These are phyloP conservation scores for Castor canadensis DNA, from an alignment of 2,113 vertebrate species.

Conservation along the genomic window DNA sequence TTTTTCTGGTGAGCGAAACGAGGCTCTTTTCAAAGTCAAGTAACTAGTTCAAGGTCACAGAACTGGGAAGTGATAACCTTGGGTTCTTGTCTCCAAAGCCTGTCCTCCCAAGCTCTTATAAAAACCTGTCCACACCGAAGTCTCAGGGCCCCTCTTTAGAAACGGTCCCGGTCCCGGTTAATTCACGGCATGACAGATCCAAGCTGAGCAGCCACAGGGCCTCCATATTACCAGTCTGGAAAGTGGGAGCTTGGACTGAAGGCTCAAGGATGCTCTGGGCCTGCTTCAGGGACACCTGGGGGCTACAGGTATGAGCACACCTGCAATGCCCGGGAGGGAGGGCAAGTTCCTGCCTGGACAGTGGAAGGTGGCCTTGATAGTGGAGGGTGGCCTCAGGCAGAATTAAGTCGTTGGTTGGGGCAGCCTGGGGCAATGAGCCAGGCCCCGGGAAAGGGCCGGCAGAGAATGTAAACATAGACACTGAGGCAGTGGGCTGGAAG, in stretches of 20 bases:
- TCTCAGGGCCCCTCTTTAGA: not conserved
- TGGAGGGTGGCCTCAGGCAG: not conserved
- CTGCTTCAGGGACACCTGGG: not conserved
- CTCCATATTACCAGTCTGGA: not conserved
- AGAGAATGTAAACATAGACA: not conserved
- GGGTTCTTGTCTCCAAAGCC: not conserved
- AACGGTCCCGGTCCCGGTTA: not conserved
- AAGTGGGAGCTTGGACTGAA: not conserved
- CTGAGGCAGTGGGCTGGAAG: not conserved
- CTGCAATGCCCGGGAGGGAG: not conserved
- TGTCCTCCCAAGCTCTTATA: not conserved
- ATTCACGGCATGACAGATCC: not conserved
- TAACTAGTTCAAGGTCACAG: constrained; percentile 60
- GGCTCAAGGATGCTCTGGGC: not conserved
- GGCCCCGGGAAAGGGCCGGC: not conserved
- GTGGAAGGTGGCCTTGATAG: not conserved
- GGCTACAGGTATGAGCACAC: not conserved
- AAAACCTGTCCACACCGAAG: not conserved
- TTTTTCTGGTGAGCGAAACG: not conserved
- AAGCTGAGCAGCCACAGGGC: not conserved
- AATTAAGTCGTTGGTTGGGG: not conserved
- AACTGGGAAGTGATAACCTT: not conserved
- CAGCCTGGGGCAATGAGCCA: not conserved
- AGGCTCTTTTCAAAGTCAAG: constrained; percentile 16
- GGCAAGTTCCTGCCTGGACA: not conserved